Conservation (phyloP, 2,888 invertebrate genomes). For the Zonitis immaculata region DNA sequence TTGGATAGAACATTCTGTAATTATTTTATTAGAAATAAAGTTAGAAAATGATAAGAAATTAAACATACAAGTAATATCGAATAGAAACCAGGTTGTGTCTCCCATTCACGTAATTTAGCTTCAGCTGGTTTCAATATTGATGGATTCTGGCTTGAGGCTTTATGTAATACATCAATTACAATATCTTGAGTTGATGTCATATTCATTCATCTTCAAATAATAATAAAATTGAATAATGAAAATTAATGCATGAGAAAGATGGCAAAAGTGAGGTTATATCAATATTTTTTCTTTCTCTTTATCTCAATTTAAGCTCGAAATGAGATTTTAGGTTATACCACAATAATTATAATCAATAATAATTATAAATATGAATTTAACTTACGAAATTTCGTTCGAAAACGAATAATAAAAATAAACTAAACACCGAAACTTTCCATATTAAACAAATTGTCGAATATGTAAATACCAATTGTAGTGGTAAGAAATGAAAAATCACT, state of each 20-base stretch:
- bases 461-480: no score
- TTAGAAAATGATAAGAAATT: no score
- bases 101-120: constrained; percentile 81
- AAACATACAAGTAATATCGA: constrained; percentile 74
- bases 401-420: background rate
- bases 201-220: constrained; percentile 16
- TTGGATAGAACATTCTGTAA: constrained; percentile 71
- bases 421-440: no score
- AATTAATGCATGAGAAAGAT: constrained; percentile 2
- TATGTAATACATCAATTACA: constrained; percentile 71
- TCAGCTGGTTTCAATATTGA: constrained; percentile 83
- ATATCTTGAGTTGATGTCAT: constrained; percentile 47
- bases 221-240: background rate
- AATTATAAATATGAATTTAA: background rate
- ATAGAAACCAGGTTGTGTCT: constrained; percentile 85
- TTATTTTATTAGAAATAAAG: no score
- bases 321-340: background rate
- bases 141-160: constrained; percentile 81
- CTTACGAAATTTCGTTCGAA: background rate
- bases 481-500: no score
- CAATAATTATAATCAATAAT: background rate
- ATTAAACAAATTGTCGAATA: no score
- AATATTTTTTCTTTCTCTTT: background rate
- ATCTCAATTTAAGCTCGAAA: no score
- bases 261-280: constrained; percentile 12